A percentile compares a stretch with the other conserved stretches of the same genome.
phyloP scores from a whole-genome alignment of 2,797 vertebrate genomes.

The Micromesistius poutassou region DNA sequence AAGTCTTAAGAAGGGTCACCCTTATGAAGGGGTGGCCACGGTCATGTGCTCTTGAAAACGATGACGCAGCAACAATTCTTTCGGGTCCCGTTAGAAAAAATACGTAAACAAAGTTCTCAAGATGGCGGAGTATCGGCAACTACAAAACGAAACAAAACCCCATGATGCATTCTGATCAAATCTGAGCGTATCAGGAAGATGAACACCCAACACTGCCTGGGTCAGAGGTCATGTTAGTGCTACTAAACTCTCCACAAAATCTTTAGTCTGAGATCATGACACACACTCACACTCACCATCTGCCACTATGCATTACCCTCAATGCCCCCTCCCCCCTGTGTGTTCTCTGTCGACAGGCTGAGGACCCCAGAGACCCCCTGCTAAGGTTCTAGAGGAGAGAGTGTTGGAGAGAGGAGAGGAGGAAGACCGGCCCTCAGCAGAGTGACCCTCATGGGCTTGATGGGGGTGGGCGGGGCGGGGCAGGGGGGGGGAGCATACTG shows the following conservation, averaged over 20 bases:
- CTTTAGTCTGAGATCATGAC: constrained; percentile 9
- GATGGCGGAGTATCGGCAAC: too few species aligned
- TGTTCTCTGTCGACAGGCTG: constrained; percentile 61
- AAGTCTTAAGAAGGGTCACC: too few species aligned
- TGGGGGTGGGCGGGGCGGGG: too few species aligned
- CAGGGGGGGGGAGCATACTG: not conserved
- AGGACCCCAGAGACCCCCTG: constrained; percentile 33
- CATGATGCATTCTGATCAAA: too few species aligned
- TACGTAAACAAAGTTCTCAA: too few species aligned
- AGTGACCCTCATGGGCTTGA: not conserved
- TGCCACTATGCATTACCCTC: not conserved
- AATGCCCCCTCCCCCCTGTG: constrained; percentile 35
- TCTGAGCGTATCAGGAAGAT: too few species aligned
- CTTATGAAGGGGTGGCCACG: too few species aligned
- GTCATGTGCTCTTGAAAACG: too few species aligned
- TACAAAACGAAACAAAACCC: too few species aligned
- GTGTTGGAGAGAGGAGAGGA: not conserved
- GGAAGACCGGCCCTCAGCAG: not conserved
- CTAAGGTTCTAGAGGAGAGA: not conserved
- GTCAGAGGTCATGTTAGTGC: not conserved
- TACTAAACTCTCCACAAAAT: not conserved
- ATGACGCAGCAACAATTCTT: too few species aligned
- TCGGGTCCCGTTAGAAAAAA: too few species aligned
- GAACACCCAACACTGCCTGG: not conserved
- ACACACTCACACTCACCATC: constrained; percentile 9